Conservation (phyloP, 2,797 vertebrate genomes). For the Coregonus ussuriensis region DNA sequence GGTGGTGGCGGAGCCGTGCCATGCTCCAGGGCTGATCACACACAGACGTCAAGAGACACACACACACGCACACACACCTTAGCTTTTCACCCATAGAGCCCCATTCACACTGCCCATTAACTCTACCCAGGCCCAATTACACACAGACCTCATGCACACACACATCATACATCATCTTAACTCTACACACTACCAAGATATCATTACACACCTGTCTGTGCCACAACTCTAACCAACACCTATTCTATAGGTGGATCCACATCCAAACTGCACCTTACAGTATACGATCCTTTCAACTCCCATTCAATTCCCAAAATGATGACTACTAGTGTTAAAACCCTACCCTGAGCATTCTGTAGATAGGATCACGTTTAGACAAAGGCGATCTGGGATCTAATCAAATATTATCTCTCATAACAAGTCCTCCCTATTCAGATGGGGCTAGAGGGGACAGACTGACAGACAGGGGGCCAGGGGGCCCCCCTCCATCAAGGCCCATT, state of each 20-base stretch:
- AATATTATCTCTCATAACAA: slow-evolving; percentile 35
- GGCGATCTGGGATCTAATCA: slow-evolving; percentile 20
- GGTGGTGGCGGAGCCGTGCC: not conserved
- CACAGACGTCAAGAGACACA: slow-evolving; percentile 15
- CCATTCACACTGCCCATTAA: slow-evolving; percentile 8
- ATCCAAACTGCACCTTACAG: not conserved
- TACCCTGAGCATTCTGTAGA: not conserved
- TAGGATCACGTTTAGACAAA: slow-evolving; percentile 5
- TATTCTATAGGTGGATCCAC: not conserved
- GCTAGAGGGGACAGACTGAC: not conserved
- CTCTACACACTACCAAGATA: not conserved
- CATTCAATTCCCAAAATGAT: not conserved
- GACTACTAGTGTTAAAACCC: not conserved
- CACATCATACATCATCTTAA: not conserved
- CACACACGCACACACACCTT: not conserved
- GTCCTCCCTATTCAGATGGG: not conserved
- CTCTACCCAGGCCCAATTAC: slow-evolving; percentile 4
- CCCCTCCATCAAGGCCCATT: slow-evolving; percentile 47
- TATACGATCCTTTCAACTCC: not conserved
- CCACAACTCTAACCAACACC: not conserved
- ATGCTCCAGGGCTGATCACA: slow-evolving; percentile 19
- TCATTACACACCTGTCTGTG: not conserved
- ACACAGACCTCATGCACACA: slow-evolving; percentile 12
- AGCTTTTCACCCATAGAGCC: slow-evolving; percentile 2
- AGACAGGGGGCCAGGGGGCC: not conserved